Base-by-base conservation (phyloP, 2,113 vertebrate genomes). In the Petaurus breviceps region DNA sequence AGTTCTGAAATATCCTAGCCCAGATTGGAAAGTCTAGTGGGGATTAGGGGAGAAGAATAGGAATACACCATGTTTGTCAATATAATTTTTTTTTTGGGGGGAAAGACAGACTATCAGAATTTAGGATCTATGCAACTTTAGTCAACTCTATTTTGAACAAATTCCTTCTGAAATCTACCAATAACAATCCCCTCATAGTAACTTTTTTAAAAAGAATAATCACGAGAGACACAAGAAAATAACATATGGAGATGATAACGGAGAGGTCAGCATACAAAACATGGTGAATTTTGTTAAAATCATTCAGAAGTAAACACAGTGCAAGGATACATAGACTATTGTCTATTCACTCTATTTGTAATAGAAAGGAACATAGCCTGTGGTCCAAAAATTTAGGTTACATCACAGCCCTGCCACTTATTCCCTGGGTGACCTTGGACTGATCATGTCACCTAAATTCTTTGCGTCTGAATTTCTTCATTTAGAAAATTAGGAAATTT, bases 101-200 rank as follows among this genome's bases (percentile, higher is more conserved):
- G 97, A 97, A 97, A 68, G 97, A 96, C 96, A 96, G 96, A 97
- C 92, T 55, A 89, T 95, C 93, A 19, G 89, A 52, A 51, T 89
- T 90, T 92, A 47, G 92, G 92, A 94, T 93, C 89, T 50, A 55
- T 89, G 90, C 53, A 94, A 68, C 50, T 94, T 98, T 25, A 96
- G 55, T 97, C 94, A 96, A 55, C 22, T 95, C 7, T 92, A 61
- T 95, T 26, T 94, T 10, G 94, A 96, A 92, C 91, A 96, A 10
- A 51, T 54, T 91, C 89, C 92, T 90, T 97, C n/a, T 43, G 46
- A 96, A 95, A 84, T 55, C 96, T 89, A 97, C 49, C 94, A 89
- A 68, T 92, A 95, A 77, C 31, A 97, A 95, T 3, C 94, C 92
- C 94, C 26, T 47, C 47, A 0, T 68, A 47, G 51, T 52, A 95